Evolutionary conservation across 2,888 invertebrate genomes (phyloP).

Genomic region (Polia nebulosa): DNA sequence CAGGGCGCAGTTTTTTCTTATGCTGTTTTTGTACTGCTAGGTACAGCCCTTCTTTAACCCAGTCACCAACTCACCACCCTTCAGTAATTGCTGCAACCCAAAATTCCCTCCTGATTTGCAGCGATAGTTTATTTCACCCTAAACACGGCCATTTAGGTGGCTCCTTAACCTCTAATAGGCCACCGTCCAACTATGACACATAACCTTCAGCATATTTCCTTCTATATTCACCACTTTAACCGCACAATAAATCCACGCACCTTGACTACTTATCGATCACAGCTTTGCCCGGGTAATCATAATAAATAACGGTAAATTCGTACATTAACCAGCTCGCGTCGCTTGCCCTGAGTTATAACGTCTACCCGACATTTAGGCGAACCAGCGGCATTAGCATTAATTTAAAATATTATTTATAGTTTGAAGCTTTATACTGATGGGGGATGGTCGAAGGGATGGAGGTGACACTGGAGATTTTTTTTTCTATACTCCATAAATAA

Average conservation of each 20-base stretch:
- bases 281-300: conserved; percentile 82
- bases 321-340: conserved; percentile 84
- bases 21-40: too few relatives aligned
- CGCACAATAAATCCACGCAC: conserved; percentile 48
- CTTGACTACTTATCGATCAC: conserved; percentile 80
- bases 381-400: conserved; percentile 89
- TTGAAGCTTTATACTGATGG: conserved; percentile 76
- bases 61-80: too few relatives aligned
- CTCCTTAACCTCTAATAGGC: background rate
- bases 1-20: too few relatives aligned
- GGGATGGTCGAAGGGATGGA: conserved; percentile 67
- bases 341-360: conserved; percentile 86
- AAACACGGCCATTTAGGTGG: background rate
- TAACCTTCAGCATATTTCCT: conserved; percentile 8
- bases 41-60: too few relatives aligned
- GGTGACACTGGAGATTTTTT: conserved; percentile 44
- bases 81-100: background rate
- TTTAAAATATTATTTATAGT: conserved; percentile 91
- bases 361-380: conserved; percentile 86
- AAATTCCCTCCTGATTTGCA: background rate
- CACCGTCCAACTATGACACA: conserved; percentile 11
- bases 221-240: conserved; percentile 41
- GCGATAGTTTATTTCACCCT: background rate
- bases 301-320: conserved; percentile 85
- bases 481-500: background rate